These are phyloP conservation scores for Cremastobaeus sp. DNA, from an alignment of 2,888 invertebrate species.

Conservation along the genomic window DNA sequence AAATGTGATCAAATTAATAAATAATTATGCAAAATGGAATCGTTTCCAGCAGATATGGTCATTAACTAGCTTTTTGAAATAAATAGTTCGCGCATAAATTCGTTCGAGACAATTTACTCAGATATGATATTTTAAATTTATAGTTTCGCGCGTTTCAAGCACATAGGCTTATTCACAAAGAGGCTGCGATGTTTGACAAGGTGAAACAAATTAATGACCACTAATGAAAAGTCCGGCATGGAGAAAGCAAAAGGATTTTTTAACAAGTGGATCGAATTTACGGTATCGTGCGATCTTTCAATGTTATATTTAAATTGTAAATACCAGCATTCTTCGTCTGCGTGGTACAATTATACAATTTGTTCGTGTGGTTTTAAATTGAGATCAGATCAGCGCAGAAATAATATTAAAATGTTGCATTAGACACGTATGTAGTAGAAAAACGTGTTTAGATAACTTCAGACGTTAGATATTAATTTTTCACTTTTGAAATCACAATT, in stretches of 20 bases:
- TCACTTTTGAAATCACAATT: too few relatives aligned
- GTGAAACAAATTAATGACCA: conserved; percentile 20
- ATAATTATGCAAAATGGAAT: too few relatives aligned
- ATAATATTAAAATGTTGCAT: too few relatives aligned
- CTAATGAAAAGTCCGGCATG: neutral
- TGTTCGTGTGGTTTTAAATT: conserved; percentile 11
- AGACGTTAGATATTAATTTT: too few relatives aligned
- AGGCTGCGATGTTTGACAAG: conserved; percentile 37
- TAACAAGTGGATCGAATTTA: conserved; percentile 18
- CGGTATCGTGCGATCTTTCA: conserved; percentile 24
- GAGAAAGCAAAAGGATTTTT: conserved; percentile 5
- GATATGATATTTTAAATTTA: conserved; percentile 37
- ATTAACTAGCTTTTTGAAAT: conserved; percentile 18
- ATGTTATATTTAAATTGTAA: conserved; percentile 16
- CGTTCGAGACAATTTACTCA: conserved; percentile 49
- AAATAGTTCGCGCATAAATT: conserved; percentile 40
- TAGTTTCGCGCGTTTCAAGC: conserved; percentile 18
- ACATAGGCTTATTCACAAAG: too few relatives aligned
- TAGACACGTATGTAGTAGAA: too few relatives aligned
- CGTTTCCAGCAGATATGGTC: conserved; percentile 25
- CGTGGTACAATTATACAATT: conserved; percentile 19
- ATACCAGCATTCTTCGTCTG: conserved; percentile 20
- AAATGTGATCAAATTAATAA: too few relatives aligned
- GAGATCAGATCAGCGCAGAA: too few relatives aligned
- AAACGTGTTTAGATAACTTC: too few relatives aligned